These are phyloP conservation scores for Phrynocephalus forsythii DNA, from an alignment of 2,797 vertebrate species.

Conservation along the genomic window DNA sequence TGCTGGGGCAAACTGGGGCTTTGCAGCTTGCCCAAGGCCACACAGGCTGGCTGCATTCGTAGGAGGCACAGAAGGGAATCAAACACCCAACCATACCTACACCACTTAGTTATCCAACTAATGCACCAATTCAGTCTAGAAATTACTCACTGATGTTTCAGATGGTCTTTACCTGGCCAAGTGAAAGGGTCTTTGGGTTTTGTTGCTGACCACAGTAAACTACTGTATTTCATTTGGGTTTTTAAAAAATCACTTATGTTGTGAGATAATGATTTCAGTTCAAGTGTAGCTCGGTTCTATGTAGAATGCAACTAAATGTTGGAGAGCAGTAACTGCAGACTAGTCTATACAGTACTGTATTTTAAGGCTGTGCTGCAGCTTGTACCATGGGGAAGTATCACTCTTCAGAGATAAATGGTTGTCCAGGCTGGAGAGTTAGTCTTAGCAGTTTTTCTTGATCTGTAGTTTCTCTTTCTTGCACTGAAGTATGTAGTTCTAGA, in stretches of 20 bases:
- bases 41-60: too few relatives aligned
- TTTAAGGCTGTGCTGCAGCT: too few relatives aligned
- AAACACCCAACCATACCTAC: too few relatives aligned
- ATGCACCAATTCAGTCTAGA: background rate
- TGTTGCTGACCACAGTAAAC: background rate
- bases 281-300: background rate
- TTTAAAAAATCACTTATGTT: background rate
- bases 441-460: background rate
- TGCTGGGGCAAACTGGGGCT: too few relatives aligned
- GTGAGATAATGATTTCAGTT: constrained; percentile 11
- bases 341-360: too few relatives aligned
- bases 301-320: constrained; percentile 4
- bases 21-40: too few relatives aligned
- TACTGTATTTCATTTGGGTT: background rate
- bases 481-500: background rate
- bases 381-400: background rate
- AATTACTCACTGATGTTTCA: background rate
- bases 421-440: background rate
- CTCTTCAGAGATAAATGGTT: background rate
- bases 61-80: too few relatives aligned
- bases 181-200: background rate
- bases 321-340: too few relatives aligned
- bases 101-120: too few relatives aligned
- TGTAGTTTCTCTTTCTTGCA: background rate
- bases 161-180: background rate